These are phyloP conservation scores for Netelia inedita DNA, from an alignment of 2,888 invertebrate genomes.

Conservation along the genomic window DNA sequence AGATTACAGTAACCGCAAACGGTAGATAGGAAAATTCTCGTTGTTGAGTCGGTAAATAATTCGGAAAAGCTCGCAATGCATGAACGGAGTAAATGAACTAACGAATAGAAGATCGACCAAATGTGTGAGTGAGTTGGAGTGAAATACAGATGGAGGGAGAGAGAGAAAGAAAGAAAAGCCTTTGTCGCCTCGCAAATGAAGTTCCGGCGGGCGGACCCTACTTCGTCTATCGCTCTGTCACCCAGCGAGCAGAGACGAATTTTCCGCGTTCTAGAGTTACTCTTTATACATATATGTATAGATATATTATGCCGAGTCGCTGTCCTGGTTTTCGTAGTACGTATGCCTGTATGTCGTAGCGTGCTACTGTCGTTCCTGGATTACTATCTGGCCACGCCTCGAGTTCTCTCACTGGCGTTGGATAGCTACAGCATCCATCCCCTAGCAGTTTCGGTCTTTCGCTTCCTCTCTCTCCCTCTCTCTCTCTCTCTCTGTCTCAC, in stretches of 20 bases:
- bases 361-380: conserved; percentile 54
- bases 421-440: conserved; percentile 53
- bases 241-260: conserved; percentile 66
- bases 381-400: conserved; percentile 68
- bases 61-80: conserved; percentile 47
- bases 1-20: conserved; percentile 44
- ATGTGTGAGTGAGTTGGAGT: neutral
- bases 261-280: conserved; percentile 51
- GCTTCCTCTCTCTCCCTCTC: conserved; percentile 2
- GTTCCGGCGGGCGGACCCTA: conserved; percentile 61
- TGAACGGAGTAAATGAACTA: conserved; percentile 60
- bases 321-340: conserved; percentile 11
- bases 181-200: conserved; percentile 69
- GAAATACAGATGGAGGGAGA: conserved; percentile 19
- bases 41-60: conserved; percentile 62
- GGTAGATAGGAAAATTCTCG: neutral
- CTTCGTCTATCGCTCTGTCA: conserved; percentile 64
- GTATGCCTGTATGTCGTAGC: conserved; percentile 23
- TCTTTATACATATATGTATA: conserved; percentile 32
- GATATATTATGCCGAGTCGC: neutral
- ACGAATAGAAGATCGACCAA: conserved; percentile 53
- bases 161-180: conserved; percentile 32
- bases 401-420: conserved; percentile 49
- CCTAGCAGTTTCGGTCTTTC: neutral
- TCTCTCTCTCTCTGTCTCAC: conserved; percentile 2